Base-by-base conservation (phyloP, 2,888 invertebrate genomes). In the Anodontia alba region DNA sequence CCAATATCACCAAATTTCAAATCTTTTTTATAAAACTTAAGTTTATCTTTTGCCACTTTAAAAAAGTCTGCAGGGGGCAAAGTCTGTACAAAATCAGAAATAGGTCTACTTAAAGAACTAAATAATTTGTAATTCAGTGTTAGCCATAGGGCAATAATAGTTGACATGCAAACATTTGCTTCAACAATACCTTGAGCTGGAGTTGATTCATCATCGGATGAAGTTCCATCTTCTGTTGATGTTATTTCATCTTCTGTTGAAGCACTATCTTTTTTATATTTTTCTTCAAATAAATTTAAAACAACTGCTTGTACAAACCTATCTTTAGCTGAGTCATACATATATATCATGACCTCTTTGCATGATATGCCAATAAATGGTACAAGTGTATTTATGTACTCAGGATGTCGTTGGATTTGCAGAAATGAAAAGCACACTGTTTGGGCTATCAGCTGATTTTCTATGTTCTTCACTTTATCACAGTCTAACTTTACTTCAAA, bases 241-340 rank as follows among this genome's bases (percentile, higher is more conserved):
- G n/a, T n/a, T n/a, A n/a, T n/a, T n/a, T n/a, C n/a, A n/a, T n/a
- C n/a, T n/a, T n/a, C n/a, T n/a, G n/a, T n/a, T n/a, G n/a, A n/a
- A n/a, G n/a, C n/a, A n/a, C n/a, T n/a, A n/a, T n/a, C n/a, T n/a
- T n/a, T n/a, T n/a, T n/a, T n/a, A 42, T 42, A 42, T 15, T 42
- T 42, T 42, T 42, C 49, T 8, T 49, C 49, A 49, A 49, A 49
- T 49, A 49, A 49, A 49, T 49, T 20, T 20, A 49, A 49, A 20
- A 20, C 49, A 49, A 10, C 12, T 49, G 49, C 12, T 20, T 49
- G 49, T 20, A 49, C 20, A 49, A 49, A 49, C 20, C 12, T 36
- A 51, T 76, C 76, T 68, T 76, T 42, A 23, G 71, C 71, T 33
- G 76, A 71, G 57, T 76, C 76, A 71, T 71, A 76, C 42, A 76